phyloP scores from a whole-genome alignment of 2,888 invertebrate species.

The Tolmerus cingulatus region DNA sequence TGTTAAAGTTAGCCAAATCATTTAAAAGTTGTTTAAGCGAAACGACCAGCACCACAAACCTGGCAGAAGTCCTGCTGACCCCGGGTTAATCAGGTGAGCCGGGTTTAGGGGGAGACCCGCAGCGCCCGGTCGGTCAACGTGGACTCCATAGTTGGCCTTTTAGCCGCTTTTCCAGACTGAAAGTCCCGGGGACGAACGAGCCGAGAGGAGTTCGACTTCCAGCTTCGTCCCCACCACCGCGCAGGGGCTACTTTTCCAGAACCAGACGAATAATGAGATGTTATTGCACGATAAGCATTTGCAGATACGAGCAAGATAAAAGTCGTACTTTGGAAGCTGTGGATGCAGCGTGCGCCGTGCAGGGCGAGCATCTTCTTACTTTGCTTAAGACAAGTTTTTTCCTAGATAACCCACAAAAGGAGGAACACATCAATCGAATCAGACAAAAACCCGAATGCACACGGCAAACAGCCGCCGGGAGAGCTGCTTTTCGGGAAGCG shows the following conservation, averaged over 20 bases:
- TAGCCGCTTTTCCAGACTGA: background rate
- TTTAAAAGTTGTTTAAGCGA: background rate
- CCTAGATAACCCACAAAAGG: slow-evolving; percentile 38
- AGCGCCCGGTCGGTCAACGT: background rate
- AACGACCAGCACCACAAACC: background rate
- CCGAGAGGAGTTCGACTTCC: background rate
- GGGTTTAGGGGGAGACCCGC: background rate
- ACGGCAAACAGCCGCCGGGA: background rate
- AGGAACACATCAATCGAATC: slow-evolving; percentile 34
- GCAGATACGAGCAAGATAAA: background rate
- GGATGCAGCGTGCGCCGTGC: background rate
- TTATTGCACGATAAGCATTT: slow-evolving; percentile 34
- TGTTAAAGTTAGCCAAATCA: background rate
- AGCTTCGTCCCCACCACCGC: background rate
- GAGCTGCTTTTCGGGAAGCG: background rate
- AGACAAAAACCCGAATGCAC: slow-evolving; percentile 15
- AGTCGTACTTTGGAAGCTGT: background rate
- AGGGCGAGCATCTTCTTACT: background rate
- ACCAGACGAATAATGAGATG: slow-evolving; percentile 22
- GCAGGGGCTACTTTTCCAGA: background rate
- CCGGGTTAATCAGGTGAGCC: background rate
- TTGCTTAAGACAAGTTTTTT: slow-evolving; percentile 26
- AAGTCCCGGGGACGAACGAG: background rate
- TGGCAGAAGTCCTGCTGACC: background rate
- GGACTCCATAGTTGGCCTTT: background rate